Evolutionary conservation across 2,797 vertebrate species (phyloP).

Genomic region (Channallabes apus): DNA sequence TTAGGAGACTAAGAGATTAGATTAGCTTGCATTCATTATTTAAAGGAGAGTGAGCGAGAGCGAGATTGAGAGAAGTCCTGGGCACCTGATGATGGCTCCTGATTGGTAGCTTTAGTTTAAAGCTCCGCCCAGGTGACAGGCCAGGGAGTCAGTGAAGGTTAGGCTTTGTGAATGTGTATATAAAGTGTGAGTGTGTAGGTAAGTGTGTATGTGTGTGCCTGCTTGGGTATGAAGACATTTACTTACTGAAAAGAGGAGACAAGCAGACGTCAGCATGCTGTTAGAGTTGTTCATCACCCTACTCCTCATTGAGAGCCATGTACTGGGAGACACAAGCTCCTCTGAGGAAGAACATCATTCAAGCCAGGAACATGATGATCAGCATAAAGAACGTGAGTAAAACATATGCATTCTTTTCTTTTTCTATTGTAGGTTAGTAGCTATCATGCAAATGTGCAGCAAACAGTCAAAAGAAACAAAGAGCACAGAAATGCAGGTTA

Average conservation of each 20-base stretch:
- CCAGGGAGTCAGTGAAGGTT: slow-evolving; percentile 32
- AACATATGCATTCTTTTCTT: background rate
- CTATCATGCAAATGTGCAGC: background rate
- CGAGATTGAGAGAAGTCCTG: slow-evolving; percentile 21
- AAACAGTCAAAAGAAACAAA: background rate
- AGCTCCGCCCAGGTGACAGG: slow-evolving; percentile 32
- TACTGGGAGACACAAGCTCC: slow-evolving; percentile 19
- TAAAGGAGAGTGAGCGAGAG: background rate
- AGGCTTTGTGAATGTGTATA: slow-evolving; percentile 28
- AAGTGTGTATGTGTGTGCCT: slow-evolving; percentile 12
- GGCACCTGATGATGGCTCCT: slow-evolving; percentile 45
- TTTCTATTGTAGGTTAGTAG: background rate
- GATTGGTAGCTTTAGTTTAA: slow-evolving; percentile 50
- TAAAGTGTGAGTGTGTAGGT: slow-evolving; percentile 13
- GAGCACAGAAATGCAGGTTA: background rate
- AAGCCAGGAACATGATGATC: slow-evolving; percentile 48
- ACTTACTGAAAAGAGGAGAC: background rate
- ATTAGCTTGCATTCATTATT: slow-evolving; percentile 36
- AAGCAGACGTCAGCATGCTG: slow-evolving; percentile 40
- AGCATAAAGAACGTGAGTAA: slow-evolving; percentile 47
- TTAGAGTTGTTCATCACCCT: slow-evolving; percentile 46
- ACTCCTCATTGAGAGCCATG: slow-evolving; percentile 42
- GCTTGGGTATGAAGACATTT: background rate
- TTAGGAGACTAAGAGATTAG: slow-evolving; percentile 41
- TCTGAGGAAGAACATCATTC: slow-evolving; percentile 47